Base-by-base conservation (phyloP, 1,140 invertebrate genomes). In the Riptortus pedestris region DNA sequence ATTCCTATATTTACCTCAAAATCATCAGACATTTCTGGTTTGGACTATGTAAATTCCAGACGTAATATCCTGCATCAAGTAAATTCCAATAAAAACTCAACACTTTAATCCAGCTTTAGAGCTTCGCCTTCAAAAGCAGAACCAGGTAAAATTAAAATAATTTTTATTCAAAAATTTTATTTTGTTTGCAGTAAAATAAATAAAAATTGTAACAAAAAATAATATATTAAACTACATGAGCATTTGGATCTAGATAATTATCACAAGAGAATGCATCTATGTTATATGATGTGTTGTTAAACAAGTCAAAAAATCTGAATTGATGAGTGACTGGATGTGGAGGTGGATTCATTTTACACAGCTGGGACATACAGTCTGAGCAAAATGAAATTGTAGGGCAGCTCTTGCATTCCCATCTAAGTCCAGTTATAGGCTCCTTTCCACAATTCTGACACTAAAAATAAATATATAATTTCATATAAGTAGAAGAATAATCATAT, bases 371-470 rank as follows among this genome's bases (percentile, higher is more conserved):
- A 67, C 78, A 79, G 69, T 78, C 74, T 11, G 70, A 69, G 61
- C 78, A 85, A 65, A 45, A 45, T 5, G 60, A 63, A 83, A 78
- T 70, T 82, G 79, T 18, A 80, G 73, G 73, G 70, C 83, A 85
- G 45, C 79, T 78, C 29, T 71, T 73, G 69, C 88, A 90, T 69
- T 86, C 84, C 85, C 86, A 90, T 61, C 85, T 76, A 3, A 79
- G 79, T 14, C 84, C 84, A 29, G 78, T 74, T 47, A 89, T 81
- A 11, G 85, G 85, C 18, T 83, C 79, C 68, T 82, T 79, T 12
- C 78, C 74, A 71, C 87, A 90, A 22, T 78, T 73, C 65, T 80
- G 78, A 73, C 87, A 90, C 80, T 86, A 67, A 62, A 69, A 71
- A 61, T 63, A 43, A 58, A 62, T 28, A 58, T 43, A 11, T 22